phyloP scores from a whole-genome alignment of 30 jellyfish, hydroid and myxozoan species.

The Thelohanellus kitauei region DNA sequence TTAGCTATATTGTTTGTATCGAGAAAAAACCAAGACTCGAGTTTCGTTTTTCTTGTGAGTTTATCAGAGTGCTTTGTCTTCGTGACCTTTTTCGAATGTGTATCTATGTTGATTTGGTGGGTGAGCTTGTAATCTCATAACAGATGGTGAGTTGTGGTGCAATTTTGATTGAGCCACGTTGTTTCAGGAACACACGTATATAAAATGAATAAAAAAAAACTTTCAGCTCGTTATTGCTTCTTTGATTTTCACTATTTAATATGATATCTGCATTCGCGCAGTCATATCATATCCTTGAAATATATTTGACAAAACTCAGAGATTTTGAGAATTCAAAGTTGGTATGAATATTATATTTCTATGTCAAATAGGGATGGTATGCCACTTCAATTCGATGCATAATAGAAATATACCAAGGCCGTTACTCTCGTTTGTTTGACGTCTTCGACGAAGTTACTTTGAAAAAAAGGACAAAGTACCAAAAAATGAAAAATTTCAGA shows the following conservation, averaged over 20 bases:
- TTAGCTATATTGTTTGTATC: too few species aligned
- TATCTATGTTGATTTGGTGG: constrained; percentile 12
- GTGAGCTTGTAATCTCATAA: constrained; percentile 17
- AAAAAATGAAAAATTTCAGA: constrained; percentile 2
- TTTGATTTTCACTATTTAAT: not conserved
- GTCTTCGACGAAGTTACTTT: too few species aligned
- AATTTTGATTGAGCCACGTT: constrained; percentile 1
- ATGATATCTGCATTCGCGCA: constrained; percentile 14
- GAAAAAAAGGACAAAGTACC: constrained; percentile 21
- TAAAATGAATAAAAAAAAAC: constrained; percentile 5
- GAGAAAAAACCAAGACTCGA: too few species aligned
- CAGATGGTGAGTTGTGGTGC: constrained; percentile 15
- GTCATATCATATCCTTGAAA: constrained; percentile 21
- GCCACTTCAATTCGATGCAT: too few species aligned
- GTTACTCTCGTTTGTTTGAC: constrained; percentile 4
- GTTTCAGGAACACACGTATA: constrained; percentile 18
- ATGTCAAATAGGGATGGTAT: constrained; percentile 9
- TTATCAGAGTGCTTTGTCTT: constrained; percentile 9
- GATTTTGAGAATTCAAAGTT: constrained; percentile 18
- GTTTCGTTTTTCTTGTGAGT: too few species aligned
- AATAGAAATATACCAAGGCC: too few species aligned
- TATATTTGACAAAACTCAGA: constrained; percentile 10
- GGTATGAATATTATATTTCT: constrained; percentile 17
- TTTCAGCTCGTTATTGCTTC: constrained; percentile 19
- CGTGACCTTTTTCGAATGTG: constrained; percentile 12